These are phyloP conservation scores for Cynaeus angustus DNA, from an alignment of 2,888 invertebrate genomes.

Conservation along the genomic window DNA sequence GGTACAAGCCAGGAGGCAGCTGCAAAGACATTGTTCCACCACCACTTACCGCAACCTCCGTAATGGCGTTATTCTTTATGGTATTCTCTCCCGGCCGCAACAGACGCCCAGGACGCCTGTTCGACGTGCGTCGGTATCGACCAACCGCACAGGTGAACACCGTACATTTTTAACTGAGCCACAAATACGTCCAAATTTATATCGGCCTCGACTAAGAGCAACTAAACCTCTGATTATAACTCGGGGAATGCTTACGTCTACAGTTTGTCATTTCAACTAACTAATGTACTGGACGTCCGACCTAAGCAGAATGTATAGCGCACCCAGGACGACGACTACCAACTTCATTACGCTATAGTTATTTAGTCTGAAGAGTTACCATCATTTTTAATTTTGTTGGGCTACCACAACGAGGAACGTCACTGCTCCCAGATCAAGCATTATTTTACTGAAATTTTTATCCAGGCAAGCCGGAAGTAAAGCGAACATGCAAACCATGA, in stretches of 20 bases:
- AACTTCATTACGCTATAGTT: slow-evolving; percentile 22
- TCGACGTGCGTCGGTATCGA: slow-evolving; percentile 53
- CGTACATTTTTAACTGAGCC: slow-evolving; percentile 55
- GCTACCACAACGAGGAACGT: slow-evolving; percentile 1
- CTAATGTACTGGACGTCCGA: slow-evolving; percentile 44
- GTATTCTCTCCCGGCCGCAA: slow-evolving; percentile 51
- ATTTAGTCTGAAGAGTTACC: slow-evolving; percentile 34
- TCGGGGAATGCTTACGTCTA: slow-evolving; percentile 48
- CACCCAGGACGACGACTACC: slow-evolving; percentile 40
- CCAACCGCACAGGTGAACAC: slow-evolving; percentile 55
- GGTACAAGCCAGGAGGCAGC: slow-evolving; percentile 56
- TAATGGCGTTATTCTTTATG: slow-evolving; percentile 58
- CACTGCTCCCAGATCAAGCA: neutral
- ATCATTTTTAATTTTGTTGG: slow-evolving; percentile 36
- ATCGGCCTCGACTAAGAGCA: slow-evolving; percentile 41
- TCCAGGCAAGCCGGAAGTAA: too few relatives aligned
- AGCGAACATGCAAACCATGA: too few relatives aligned
- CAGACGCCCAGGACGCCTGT: slow-evolving; percentile 35
- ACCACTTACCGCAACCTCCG: slow-evolving; percentile 57
- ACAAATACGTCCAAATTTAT: slow-evolving; percentile 54
- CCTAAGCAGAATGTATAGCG: slow-evolving; percentile 47
- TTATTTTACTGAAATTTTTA: too few relatives aligned
- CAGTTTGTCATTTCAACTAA: slow-evolving; percentile 50
- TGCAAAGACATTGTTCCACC: slow-evolving; percentile 58
- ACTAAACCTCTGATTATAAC: slow-evolving; percentile 51